Evolutionary conservation across 2,797 vertebrate species (phyloP).

Genomic region (Etheostoma perlongum): DNA sequence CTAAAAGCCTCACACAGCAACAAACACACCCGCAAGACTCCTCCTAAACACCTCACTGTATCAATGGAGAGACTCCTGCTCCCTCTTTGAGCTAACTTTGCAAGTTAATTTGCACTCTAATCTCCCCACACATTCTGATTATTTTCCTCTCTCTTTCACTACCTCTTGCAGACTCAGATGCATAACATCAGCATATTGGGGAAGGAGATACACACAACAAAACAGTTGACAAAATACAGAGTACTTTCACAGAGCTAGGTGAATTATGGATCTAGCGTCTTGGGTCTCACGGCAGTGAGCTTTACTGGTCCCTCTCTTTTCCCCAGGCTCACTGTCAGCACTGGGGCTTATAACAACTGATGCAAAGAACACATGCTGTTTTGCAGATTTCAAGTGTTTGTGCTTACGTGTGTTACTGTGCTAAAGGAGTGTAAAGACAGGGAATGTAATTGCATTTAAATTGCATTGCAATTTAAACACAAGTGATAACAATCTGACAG

Average conservation of each 20-base stretch:
- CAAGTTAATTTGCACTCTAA: conserved; percentile 47
- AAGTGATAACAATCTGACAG: conserved; percentile 5
- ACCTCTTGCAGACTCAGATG: conserved; percentile 28
- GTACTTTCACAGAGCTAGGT: conserved; percentile 85
- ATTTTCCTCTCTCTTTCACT: conserved; percentile 32
- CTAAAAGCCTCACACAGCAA: conserved; percentile 25
- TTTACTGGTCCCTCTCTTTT: conserved; percentile 66
- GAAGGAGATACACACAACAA: conserved; percentile 24
- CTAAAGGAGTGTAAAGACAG: background rate
- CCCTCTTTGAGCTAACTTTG: conserved; percentile 36
- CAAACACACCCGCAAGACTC: conserved; percentile 4
- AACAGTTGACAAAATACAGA: conserved; percentile 38
- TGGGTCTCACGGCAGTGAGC: conserved; percentile 70
- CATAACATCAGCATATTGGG: conserved; percentile 39
- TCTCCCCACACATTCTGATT: conserved; percentile 39
- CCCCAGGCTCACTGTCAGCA: conserved; percentile 16
- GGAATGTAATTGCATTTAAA: conserved; percentile 2
- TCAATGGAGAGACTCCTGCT: conserved; percentile 18
- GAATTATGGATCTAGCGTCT: conserved; percentile 87
- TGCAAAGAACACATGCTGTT: background rate
- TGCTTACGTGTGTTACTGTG: conserved; percentile 3
- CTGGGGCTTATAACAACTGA: conserved; percentile 20
- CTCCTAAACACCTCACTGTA: conserved; percentile 10
- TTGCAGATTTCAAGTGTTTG: conserved; percentile 8
- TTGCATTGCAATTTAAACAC: conserved; percentile 10